Evolutionary conservation across 1,140 invertebrate species (phyloP).

Genomic region (Temnothorax longispinosus): DNA sequence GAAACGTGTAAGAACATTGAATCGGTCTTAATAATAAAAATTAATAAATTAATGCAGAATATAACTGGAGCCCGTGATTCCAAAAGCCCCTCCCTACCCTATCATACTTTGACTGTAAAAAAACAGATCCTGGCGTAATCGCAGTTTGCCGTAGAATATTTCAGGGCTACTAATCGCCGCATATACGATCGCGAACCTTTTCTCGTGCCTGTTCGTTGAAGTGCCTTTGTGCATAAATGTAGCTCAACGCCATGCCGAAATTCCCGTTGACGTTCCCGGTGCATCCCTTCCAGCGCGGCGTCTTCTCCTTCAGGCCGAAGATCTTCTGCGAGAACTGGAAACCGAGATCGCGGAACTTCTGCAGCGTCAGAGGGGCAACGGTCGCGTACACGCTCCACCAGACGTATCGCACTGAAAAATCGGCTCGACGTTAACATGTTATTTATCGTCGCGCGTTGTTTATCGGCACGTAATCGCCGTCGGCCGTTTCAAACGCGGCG

Average conservation of each 20-base stretch:
- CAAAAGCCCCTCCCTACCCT: no score
- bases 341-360: constrained; percentile 87
- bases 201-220: constrained; percentile 90
- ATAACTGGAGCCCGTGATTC: no score
- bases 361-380: constrained; percentile 88
- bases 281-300: constrained; percentile 91
- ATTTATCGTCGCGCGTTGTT: not conserved
- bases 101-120: no score
- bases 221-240: constrained; percentile 90
- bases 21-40: no score
- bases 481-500: not conserved
- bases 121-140: not conserved
- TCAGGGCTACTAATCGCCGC: not conserved
- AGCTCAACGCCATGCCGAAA: constrained; percentile 92
- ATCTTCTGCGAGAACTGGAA: constrained; percentile 88
- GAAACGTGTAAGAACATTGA: no score
- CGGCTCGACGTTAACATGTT: not conserved
- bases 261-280: constrained; percentile 91
- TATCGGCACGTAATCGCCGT: not conserved
- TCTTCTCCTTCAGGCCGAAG: constrained; percentile 88
- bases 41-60: no score
- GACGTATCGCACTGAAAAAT: constrained; percentile 87
- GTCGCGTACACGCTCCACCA: constrained; percentile 90
- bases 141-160: not conserved
- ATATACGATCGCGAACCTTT: constrained; percentile 85